These are phyloP conservation scores for Tortrix viridana DNA, from an alignment of 2,888 invertebrate species.

Conservation along the genomic window DNA sequence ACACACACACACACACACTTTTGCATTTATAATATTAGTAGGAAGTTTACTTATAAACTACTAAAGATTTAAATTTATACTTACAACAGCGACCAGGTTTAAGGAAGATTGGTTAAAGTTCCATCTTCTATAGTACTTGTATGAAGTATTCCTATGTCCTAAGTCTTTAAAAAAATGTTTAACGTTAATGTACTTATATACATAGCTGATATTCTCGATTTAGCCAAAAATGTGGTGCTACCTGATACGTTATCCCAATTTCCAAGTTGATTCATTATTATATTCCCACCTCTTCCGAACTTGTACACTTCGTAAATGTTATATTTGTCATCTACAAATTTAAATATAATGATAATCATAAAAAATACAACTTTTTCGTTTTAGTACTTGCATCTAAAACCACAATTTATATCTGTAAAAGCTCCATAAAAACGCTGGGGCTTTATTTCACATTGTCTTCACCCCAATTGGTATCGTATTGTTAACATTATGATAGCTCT, in stretches of 20 bases:
- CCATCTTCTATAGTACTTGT: slow-evolving; percentile 29
- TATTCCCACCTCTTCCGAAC: slow-evolving; percentile 36
- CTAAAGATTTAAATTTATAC: background rate
- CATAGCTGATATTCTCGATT: background rate
- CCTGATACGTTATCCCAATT: slow-evolving; percentile 36
- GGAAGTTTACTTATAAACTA: background rate
- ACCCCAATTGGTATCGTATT: too few species aligned
- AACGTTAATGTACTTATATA: too few species aligned
- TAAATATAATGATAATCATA: background rate
- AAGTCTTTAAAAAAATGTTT: slow-evolving; percentile 6
- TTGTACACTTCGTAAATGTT: slow-evolving; percentile 39
- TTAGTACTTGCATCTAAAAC: background rate
- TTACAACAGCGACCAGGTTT: slow-evolving; percentile 28
- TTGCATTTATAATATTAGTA: too few species aligned
- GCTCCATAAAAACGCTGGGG: too few species aligned
- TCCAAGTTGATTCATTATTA: slow-evolving; percentile 28
- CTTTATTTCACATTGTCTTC: too few species aligned
- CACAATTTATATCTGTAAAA: too few species aligned
- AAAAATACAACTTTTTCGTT: background rate
- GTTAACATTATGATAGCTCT: too few species aligned
- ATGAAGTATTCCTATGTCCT: background rate
- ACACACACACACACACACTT: too few species aligned
- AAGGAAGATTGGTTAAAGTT: slow-evolving; percentile 22
- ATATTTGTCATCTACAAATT: slow-evolving; percentile 14
- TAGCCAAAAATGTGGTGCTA: background rate